phyloP scores from a whole-genome alignment of 2,888 invertebrate genomes.

The Sipunculus nudus region DNA sequence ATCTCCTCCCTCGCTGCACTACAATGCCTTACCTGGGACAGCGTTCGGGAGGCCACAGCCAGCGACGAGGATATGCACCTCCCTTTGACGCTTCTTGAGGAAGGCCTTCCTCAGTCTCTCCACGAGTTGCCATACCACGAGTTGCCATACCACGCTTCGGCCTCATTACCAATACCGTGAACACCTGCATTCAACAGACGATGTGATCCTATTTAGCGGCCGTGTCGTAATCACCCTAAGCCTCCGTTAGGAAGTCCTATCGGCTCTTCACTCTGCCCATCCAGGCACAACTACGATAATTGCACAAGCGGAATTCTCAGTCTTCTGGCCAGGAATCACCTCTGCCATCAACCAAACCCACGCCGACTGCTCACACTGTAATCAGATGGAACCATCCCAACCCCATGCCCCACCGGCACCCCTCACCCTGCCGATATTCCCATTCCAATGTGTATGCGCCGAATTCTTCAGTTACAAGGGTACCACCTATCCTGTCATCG shows the following conservation, averaged over 20 bases:
- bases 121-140: slow-evolving; percentile 1
- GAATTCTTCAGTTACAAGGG: slow-evolving; percentile 29
- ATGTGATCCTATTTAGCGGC: slow-evolving; percentile 36
- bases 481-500: slow-evolving; percentile 31
- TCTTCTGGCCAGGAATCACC: neutral
- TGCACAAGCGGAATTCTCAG: neutral
- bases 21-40: slow-evolving; percentile 39
- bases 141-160: too few species aligned
- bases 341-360: slow-evolving; percentile 15
- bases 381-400: slow-evolving; percentile 38
- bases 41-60: slow-evolving; percentile 27
- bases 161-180: slow-evolving; percentile 19
- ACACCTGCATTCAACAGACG: slow-evolving; percentile 17
- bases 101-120: slow-evolving; percentile 13
- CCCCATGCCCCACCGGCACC: slow-evolving; percentile 39
- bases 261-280: slow-evolving; percentile 40
- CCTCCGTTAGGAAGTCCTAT: slow-evolving; percentile 30
- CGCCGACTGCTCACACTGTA: slow-evolving; percentile 27
- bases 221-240: slow-evolving; percentile 39
- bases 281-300: slow-evolving; percentile 41
- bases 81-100: slow-evolving; percentile 21
- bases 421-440: slow-evolving; percentile 22
- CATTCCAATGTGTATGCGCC: slow-evolving; percentile 25
- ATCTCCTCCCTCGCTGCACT: too few species aligned
- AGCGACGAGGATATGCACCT: slow-evolving; percentile 31